Base-by-base conservation (phyloP, 2,113 vertebrate genomes). In the Plotosus lineatus region DNA sequence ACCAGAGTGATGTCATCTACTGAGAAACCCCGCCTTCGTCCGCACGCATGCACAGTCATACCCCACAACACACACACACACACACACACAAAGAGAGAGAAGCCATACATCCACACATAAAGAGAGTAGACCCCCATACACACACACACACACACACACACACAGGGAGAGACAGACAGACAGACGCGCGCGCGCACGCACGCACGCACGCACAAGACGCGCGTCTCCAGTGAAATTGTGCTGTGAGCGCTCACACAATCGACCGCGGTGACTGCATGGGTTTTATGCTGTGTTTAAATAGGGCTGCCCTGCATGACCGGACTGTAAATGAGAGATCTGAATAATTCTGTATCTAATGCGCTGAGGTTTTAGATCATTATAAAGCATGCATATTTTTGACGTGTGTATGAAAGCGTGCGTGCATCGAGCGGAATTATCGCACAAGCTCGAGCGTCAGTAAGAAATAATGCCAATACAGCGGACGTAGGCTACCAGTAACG, bases 1-100 rank as follows among this genome's bases (percentile, higher is more conserved):
- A 84, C 85, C 82, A 81, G 89, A 78, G 91, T 94, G 93, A 94
- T 91, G 93, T 94, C 93, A 94, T 90, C 87, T 85, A 83, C 78
- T 88, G 85, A 86, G 87, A 92, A 90, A 90, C 89, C 88, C 91
- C 90, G 77, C 91, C 92, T 84, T 89, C 69, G 12, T 50, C 48
- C 15, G 44, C 53, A 48, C 60, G 42, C 84, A 26, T 38, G 42
- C 82, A 58, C 69, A 83, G 83, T 78, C 84, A 31, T 83, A 87
- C 80, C 69, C 60, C 55, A 65, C 42, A 53, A 28, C 11, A 26
- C 46, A 48, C 40, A 23, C 56, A 44, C 75, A 7, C 75, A 23
- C 53, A 40, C 51, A 33, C n/a, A 50, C 31, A 40, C 21, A 53
- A 9, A 33, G 31, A 36, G 7, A 38, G 3, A 31, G 26, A 26